Conservation (phyloP, 2,113 vertebrate species). For the Progne subis region DNA sequence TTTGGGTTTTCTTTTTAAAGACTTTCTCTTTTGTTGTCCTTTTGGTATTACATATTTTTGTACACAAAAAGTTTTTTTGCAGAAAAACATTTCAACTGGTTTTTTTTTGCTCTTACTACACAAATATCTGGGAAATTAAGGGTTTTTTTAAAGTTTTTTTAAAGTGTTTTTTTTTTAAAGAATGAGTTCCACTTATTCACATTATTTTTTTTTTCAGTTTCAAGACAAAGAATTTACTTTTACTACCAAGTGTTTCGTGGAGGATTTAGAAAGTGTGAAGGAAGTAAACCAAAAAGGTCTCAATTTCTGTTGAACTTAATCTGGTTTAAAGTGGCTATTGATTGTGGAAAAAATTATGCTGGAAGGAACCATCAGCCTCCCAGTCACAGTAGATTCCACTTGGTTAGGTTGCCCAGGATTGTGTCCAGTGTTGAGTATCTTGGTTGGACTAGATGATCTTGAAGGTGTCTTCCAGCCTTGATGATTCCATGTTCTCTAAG, state of each 20-base stretch:
- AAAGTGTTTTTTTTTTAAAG: too few species aligned
- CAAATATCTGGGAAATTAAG: background rate
- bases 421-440: background rate
- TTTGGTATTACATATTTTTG: background rate
- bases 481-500: background rate
- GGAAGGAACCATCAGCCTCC: background rate
- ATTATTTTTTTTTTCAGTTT: background rate
- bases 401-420: background rate
- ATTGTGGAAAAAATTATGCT: background rate
- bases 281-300: background rate
- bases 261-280: background rate
- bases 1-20: background rate
- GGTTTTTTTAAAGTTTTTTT: too few species aligned
- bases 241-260: background rate
- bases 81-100: background rate
- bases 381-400: background rate
- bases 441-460: background rate
- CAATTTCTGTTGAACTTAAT: background rate
- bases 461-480: background rate
- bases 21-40: background rate
- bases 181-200: background rate
- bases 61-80: background rate
- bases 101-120: background rate
- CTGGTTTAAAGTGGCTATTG: background rate
- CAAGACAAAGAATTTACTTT: background rate